phyloP scores from a whole-genome alignment of 2,797 vertebrate species.

The Spheniscus humboldti region DNA sequence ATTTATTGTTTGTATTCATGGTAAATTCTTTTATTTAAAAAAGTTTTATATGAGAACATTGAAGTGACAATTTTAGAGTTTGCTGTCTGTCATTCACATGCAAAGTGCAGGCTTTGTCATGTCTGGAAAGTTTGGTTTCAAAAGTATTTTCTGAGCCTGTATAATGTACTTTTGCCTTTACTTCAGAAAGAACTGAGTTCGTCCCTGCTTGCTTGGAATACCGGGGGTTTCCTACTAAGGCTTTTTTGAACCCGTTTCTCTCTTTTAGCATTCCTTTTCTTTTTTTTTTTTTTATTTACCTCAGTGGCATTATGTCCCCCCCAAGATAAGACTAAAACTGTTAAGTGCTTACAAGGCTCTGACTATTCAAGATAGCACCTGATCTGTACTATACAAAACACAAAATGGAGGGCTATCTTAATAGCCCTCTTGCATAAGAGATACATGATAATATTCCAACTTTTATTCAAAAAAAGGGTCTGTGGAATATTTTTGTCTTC shows the following conservation, averaged over 20 bases:
- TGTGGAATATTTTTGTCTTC: neutral
- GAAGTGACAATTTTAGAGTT: neutral
- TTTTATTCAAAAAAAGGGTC: neutral
- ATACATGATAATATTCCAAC: neutral
- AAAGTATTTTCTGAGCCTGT: neutral
- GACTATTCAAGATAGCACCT: rapidly evolving
- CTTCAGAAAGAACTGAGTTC: neutral
- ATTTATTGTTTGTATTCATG: neutral
- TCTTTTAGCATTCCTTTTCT: neutral
- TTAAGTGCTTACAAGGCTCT: neutral
- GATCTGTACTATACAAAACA: neutral
- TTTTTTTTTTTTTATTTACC: neutral
- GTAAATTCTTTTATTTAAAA: neutral
- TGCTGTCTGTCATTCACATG: neutral
- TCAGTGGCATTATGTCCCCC: neutral
- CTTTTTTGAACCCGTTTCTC: neutral
- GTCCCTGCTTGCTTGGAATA: neutral
- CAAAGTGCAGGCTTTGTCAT: neutral
- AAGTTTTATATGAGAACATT: neutral
- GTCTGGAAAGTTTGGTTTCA: neutral
- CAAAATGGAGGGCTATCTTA: neutral
- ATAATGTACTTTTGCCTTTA: neutral
- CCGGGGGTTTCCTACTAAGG: neutral
- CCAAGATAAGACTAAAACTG: neutral
- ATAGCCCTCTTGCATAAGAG: neutral